A percentile compares a stretch with the other conserved stretches of the same genome.
These are phyloP conservation scores for Ophion ventricosus DNA, from an alignment of 2,888 invertebrate genomes.

Conservation along the genomic window DNA sequence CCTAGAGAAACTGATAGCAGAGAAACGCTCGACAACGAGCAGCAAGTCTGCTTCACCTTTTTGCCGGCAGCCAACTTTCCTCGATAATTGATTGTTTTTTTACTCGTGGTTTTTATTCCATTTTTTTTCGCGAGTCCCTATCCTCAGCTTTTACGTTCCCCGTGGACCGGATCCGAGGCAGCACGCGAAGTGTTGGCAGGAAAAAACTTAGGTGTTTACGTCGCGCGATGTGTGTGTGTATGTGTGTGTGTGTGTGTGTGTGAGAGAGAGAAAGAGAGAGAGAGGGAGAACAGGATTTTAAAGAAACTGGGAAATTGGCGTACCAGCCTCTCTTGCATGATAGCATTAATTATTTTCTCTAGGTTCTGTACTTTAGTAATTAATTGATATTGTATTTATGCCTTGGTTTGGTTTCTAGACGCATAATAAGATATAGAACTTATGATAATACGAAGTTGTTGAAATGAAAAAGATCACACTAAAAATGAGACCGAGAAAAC, in stretches of 20 bases:
- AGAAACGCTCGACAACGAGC: conserved; percentile 71
- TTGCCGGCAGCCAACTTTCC: conserved; percentile 73
- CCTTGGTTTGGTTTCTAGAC: neutral
- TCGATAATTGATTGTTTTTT: conserved; percentile 79
- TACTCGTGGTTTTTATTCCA: conserved; percentile 49
- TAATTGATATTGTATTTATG: neutral
- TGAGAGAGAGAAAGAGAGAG: neutral
- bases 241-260: no score
- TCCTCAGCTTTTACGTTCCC: conserved; percentile 13
- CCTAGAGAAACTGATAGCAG: conserved; percentile 77
- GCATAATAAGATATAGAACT: neutral
- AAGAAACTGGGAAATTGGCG: no score
- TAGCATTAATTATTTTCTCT: no score
- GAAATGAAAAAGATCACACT: neutral
- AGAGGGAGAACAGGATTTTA: neutral
- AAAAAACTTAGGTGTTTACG: conserved; percentile 3
- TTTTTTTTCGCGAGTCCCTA: conserved; percentile 70
- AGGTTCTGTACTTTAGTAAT: no score
- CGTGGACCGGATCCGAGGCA: conserved; percentile 17
- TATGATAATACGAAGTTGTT: neutral
- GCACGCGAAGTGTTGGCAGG: conserved; percentile 23
- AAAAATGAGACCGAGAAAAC: neutral
- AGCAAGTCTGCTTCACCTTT: conserved; percentile 48
- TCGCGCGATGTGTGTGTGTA: neutral
- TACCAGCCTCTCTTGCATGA: no score